Evolutionary conservation across 2,888 invertebrate species (phyloP), one percentile per base, ranked within the genome.

Genomic region (Ochropacha duplaris): DNA sequence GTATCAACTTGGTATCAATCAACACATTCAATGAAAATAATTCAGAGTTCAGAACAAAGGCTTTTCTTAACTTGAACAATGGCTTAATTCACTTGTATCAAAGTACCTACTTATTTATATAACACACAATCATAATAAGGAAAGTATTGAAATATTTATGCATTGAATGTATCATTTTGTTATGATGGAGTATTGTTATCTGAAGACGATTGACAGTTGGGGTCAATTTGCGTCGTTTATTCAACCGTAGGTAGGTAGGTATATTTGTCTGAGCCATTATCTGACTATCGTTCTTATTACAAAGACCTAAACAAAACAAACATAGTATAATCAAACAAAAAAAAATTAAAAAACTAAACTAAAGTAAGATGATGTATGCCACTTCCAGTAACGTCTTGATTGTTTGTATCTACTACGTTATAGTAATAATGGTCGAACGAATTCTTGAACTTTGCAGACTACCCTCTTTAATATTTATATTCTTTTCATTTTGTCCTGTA

Each of bases 131-230:
- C 9, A 9, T 44, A 24, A 6, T 31, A 44, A 19, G 44, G 31
- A 44, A 44, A 19, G 44, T 44, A 44, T 39, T 39, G n/a, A 6
- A 16, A 16, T 39, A 16, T 44, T 44, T 19, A 44, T 19, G 44
- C 44, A 44, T 44, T 44, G 44, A 44, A 44, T 44, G 44, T 44
- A 16, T 44, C 59, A 52, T 55, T 57, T 44, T 57, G 39, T 44
- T 44, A n/a, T n/a, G n/a, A 36, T 9, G 19, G 22, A 24, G 31
- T 19, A 11, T 16, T 52, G 52, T 52, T 52, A 52, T 52, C 52
- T 28, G 52, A 52, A n/a, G 31, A n/a, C n/a, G n/a, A n/a, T 22
- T 31, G 31, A 52, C 52, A 12, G 19, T 19, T 9, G 52, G 52
- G 52, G 28, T 31, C 24, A 50, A 14, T 50, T 49, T 22, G 49